A percentile compares a stretch with the other conserved stretches of the same genome.
Evolutionary conservation across 2,113 vertebrate species (phyloP).

Genomic region (Uropsilus gracilis): DNA sequence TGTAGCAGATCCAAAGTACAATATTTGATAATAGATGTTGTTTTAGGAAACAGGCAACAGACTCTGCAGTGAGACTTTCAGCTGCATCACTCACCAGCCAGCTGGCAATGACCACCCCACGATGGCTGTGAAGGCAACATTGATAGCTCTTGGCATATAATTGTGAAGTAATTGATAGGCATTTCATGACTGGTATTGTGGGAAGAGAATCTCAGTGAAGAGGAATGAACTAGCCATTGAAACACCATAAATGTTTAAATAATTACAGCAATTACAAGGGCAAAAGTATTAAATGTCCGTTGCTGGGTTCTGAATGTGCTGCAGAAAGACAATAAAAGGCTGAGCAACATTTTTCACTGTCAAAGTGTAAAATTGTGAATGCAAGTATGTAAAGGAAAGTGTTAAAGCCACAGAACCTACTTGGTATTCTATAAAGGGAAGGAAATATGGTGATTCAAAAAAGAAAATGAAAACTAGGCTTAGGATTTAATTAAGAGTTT

Average conservation of each 20-base stretch:
- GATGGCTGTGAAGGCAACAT: background rate
- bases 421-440: background rate
- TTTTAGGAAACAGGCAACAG: background rate
- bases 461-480: background rate
- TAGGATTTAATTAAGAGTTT: background rate
- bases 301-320: background rate
- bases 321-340: background rate
- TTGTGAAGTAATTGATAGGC: background rate
- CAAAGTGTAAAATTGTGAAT: background rate
- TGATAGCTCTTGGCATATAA: background rate
- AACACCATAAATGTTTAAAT: background rate
- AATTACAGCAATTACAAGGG: background rate
- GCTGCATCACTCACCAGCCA: background rate
- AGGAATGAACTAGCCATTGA: background rate
- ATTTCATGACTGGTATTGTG: background rate
- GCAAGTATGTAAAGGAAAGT: background rate
- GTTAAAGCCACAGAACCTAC: background rate
- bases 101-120: background rate
- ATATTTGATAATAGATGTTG: background rate
- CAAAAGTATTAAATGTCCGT: background rate
- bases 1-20: background rate
- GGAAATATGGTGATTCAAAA: background rate
- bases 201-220: background rate
- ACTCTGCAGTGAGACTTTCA: background rate
- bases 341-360: background rate